Percentiles rank a stretch among this genome's conserved stretches.
phyloP scores from a whole-genome alignment of 2,797 vertebrate species.

The Potorous gilbertii region DNA sequence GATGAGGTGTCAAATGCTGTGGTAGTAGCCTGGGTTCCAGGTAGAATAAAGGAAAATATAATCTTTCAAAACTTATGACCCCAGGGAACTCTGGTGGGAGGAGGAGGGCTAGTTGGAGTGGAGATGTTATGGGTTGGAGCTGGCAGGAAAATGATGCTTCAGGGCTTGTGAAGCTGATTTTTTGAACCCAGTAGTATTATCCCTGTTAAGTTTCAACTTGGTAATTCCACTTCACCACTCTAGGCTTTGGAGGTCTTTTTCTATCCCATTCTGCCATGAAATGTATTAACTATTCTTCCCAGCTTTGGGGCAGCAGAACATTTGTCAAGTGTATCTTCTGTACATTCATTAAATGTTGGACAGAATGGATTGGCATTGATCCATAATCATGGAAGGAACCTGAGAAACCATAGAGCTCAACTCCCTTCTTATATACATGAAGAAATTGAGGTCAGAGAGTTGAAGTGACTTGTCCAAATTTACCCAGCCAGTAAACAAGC shows the following conservation, averaged over 20 bases:
- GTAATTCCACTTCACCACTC: background rate
- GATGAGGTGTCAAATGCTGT: background rate
- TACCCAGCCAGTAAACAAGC: background rate
- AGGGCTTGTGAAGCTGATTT: background rate
- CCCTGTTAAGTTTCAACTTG: background rate
- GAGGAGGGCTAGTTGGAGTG: background rate
- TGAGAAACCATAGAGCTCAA: background rate
- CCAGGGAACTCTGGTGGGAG: background rate
- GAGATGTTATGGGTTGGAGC: background rate
- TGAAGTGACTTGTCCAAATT: background rate
- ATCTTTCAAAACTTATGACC: background rate
- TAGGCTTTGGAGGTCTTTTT: background rate
- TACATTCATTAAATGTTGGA: background rate
- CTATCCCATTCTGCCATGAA: background rate
- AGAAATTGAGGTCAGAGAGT: background rate
- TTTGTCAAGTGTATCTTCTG: background rate
- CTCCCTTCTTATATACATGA: background rate
- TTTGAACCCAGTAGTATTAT: background rate
- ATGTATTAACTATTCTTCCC: background rate
- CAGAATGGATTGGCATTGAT: background rate
- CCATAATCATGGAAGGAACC: background rate
- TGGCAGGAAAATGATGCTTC: background rate
- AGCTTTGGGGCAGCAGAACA: background rate
- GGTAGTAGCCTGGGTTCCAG: background rate
- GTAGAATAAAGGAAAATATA: background rate